These are phyloP conservation scores for Aphis gossypii DNA, from an alignment of 1,140 invertebrate genomes.

Conservation along the genomic window DNA sequence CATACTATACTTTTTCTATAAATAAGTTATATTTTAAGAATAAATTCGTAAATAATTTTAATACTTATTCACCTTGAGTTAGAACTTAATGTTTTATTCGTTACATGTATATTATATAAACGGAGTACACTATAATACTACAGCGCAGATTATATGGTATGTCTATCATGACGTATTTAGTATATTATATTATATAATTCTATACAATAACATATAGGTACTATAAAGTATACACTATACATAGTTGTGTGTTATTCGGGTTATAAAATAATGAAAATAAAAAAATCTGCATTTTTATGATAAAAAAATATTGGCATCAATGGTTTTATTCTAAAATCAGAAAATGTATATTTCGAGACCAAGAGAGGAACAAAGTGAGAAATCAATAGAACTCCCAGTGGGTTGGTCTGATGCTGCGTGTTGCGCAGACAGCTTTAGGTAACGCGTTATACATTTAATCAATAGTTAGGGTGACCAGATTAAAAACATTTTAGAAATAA, in stretches of 20 bases:
- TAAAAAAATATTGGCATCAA: not conserved
- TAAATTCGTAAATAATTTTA: too few species aligned
- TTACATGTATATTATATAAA: too few species aligned
- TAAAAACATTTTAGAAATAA: not conserved
- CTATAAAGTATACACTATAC: not conserved
- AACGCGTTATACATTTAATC: conserved; percentile 22
- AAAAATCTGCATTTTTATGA: not conserved
- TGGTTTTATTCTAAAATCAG: not conserved
- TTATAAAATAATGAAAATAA: not conserved
- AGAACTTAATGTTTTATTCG: too few species aligned
- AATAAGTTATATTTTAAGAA: too few species aligned
- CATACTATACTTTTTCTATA: too few species aligned
- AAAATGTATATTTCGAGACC: not conserved
- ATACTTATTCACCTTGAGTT: too few species aligned
- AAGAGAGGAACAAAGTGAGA: not conserved
- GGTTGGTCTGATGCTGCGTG: conserved; percentile 37
- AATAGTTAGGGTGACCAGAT: conserved; percentile 40
- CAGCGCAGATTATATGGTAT: too few species aligned
- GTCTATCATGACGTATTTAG: too few species aligned
- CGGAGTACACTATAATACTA: too few species aligned
- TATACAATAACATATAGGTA: not conserved
- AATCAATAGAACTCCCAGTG: conserved; percentile 36
- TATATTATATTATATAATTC: too few species aligned
- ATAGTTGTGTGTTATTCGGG: not conserved
- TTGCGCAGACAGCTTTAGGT: conserved; percentile 38